A percentile compares a stretch with the other conserved stretches of the same genome.
Conservation (phyloP, 2,113 vertebrate genomes). For the Sceloporus tristichus region DNA sequence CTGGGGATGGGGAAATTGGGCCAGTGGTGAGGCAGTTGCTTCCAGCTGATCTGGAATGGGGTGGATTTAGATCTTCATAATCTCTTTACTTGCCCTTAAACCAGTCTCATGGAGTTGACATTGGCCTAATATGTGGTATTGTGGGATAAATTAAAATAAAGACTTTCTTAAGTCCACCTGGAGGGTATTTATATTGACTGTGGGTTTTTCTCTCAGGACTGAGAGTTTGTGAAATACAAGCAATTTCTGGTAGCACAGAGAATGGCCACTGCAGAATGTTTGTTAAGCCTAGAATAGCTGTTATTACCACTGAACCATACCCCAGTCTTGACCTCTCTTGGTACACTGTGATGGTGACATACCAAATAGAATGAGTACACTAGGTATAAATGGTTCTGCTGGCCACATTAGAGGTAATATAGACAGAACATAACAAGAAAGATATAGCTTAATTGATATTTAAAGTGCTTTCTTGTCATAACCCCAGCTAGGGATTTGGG, state of each 20-base stretch:
- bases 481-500: too few species aligned
- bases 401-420: not conserved
- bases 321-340: not conserved
- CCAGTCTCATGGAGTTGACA: not conserved
- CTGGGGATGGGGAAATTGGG: not conserved
- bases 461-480: not conserved
- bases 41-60: not conserved
- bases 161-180: not conserved
- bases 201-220: not conserved
- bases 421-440: not conserved
- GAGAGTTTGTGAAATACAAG: not conserved
- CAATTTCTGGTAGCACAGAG: not conserved
- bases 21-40: not conserved
- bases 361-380: not conserved
- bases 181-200: not conserved
- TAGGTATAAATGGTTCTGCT: not conserved
- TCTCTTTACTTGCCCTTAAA: too few species aligned
- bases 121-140: not conserved
- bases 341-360: not conserved
- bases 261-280: not conserved
- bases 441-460: not conserved
- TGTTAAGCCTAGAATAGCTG: not conserved
- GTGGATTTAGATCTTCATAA: too few species aligned
- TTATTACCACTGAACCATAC: not conserved
- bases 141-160: not conserved